These are phyloP conservation scores for Apogon hyalosoma DNA, from an alignment of 2,797 vertebrate genomes.

Conservation along the genomic window DNA sequence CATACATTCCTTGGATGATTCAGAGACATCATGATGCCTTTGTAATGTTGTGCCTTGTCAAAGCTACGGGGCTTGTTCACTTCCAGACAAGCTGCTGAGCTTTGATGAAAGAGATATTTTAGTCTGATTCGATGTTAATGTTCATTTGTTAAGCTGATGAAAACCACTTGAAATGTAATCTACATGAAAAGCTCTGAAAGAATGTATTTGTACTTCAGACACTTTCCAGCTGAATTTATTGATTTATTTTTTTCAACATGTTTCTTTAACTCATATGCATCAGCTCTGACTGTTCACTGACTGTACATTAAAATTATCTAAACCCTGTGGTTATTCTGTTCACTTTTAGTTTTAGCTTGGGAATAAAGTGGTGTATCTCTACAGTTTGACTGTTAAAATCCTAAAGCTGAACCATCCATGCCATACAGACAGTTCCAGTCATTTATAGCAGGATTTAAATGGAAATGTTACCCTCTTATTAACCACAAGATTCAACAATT, in stretches of 20 bases:
- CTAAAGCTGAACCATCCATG: not conserved
- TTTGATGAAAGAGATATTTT: slow-evolving; percentile 28
- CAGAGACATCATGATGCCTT: slow-evolving; percentile 22
- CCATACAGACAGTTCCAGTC: not conserved
- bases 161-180: slow-evolving; percentile 19
- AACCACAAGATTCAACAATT: not conserved
- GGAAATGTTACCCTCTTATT: slow-evolving; percentile 2
- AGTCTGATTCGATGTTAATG: slow-evolving; percentile 16
- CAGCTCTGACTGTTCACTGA: slow-evolving; percentile 23
- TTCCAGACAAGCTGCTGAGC: slow-evolving; percentile 29
- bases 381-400: slow-evolving; percentile 1
- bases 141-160: slow-evolving; percentile 30
- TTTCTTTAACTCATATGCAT: slow-evolving; percentile 23
- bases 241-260: not conserved
- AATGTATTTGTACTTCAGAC: not conserved
- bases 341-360: slow-evolving; percentile 2
- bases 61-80: slow-evolving; percentile 24
- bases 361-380: not conserved
- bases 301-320: slow-evolving; percentile 16
- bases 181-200: not conserved
- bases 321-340: not conserved
- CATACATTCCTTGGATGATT: slow-evolving; percentile 44
- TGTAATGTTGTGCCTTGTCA: slow-evolving; percentile 23
- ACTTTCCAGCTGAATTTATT: not conserved
- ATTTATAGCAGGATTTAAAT: not conserved